Evolutionary conservation across 1,140 invertebrate genomes (phyloP).

Genomic region (Drosophila lacteicornis): DNA sequence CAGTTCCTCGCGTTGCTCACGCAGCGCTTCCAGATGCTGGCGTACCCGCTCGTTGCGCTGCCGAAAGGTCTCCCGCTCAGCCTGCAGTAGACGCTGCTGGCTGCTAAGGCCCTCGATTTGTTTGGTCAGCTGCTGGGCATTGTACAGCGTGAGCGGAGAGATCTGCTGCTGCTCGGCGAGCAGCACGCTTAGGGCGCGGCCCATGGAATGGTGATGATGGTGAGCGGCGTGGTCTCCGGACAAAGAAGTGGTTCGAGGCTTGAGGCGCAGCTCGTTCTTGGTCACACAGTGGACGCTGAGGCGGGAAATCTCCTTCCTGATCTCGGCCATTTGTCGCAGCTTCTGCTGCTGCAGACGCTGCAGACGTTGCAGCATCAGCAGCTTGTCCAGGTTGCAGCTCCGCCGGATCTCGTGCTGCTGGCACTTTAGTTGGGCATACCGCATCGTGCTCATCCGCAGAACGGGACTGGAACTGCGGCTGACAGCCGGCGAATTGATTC

Average conservation of each 20-base stretch:
- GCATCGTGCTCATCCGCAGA: slow-evolving; percentile 58
- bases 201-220: slow-evolving; percentile 79
- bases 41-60: slow-evolving; percentile 84
- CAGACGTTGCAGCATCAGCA: slow-evolving; percentile 85
- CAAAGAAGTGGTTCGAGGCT: slow-evolving; percentile 64
- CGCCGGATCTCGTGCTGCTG: slow-evolving; percentile 87
- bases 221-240: slow-evolving; percentile 55
- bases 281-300: slow-evolving; percentile 76
- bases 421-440: slow-evolving; percentile 81
- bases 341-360: slow-evolving; percentile 78
- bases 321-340: slow-evolving; percentile 83
- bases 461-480: slow-evolving; percentile 68
- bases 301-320: slow-evolving; percentile 75
- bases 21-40: slow-evolving; percentile 42
- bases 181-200: slow-evolving; percentile 71
- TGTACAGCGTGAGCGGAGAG: slow-evolving; percentile 77
- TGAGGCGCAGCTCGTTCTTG: slow-evolving; percentile 64
- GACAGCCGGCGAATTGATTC: slow-evolving; percentile 64
- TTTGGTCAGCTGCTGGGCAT: slow-evolving; percentile 86
- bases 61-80: slow-evolving; percentile 86
- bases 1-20: slow-evolving; percentile 38
- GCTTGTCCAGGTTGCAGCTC: slow-evolving; percentile 91
- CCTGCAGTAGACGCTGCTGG: slow-evolving; percentile 86
- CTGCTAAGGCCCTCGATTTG: slow-evolving; percentile 87
- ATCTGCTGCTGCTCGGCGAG: slow-evolving; percentile 71